Percentiles rank a stretch among this genome's conserved stretches.
Conservation (phyloP, 2,797 vertebrate species). For the Esox lucius region DNA sequence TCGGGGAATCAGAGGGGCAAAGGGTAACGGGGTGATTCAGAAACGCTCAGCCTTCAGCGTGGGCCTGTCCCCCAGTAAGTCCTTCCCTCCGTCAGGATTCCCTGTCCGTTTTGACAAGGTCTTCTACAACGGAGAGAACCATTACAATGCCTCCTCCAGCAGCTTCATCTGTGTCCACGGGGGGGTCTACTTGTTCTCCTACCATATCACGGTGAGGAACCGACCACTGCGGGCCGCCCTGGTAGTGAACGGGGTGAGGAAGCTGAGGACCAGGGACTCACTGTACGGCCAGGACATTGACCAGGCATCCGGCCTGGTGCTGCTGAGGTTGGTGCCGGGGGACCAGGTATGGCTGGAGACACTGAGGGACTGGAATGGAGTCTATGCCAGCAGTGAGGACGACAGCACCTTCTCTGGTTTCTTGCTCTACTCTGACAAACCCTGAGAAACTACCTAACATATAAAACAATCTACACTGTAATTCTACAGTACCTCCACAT, state of each 20-base stretch:
- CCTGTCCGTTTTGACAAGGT: conserved; percentile 92
- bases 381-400: conserved; percentile 91
- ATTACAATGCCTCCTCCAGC: conserved; percentile 82
- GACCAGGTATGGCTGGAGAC: conserved; percentile 98
- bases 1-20: conserved; percentile 85
- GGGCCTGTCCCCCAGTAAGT: conserved; percentile 83
- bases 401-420: conserved; percentile 95
- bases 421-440: conserved; percentile 81
- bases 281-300: conserved; percentile 93
- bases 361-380: conserved; percentile 91
- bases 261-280: conserved; percentile 86
- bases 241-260: conserved; percentile 82
- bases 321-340: conserved; percentile 80
- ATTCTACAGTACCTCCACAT: neutral
- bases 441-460: conserved; percentile 36
- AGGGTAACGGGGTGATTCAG: conserved; percentile 61
- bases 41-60: conserved; percentile 88
- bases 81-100: conserved; percentile 87
- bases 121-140: conserved; percentile 86
- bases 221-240: conserved; percentile 87
- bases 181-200: conserved; percentile 91
- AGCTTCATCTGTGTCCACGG: conserved; percentile 89
- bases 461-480: neutral
- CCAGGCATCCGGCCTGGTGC: conserved; percentile 88
- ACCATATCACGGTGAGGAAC: conserved; percentile 90